Conservation (phyloP, 2,113 vertebrate genomes). For the Oryzias celebensis region DNA sequence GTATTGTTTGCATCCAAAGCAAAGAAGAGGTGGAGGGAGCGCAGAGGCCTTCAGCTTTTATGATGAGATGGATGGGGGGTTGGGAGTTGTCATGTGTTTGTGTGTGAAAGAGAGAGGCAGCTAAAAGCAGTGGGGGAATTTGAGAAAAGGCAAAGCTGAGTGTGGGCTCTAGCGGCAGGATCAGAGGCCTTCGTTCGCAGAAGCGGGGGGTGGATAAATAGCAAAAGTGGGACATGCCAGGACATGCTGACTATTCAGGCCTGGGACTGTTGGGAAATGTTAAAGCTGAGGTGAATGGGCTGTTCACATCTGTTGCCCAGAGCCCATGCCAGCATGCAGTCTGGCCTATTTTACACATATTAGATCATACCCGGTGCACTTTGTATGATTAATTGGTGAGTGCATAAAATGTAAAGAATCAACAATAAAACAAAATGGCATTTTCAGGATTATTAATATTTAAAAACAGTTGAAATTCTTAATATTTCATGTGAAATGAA, state of each 20-base stretch:
- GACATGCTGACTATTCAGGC: constrained; percentile 62
- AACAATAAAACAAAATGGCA: no score
- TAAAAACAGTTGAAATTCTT: background rate
- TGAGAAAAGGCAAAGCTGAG: constrained; percentile 50
- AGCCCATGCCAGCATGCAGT: constrained; percentile 35
- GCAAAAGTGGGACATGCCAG: constrained; percentile 68
- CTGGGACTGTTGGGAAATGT: constrained; percentile 40
- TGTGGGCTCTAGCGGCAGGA: constrained; percentile 57
- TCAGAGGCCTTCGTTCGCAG: constrained; percentile 37
- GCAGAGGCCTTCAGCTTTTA: constrained; percentile 54
- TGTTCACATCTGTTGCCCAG: constrained; percentile 50
- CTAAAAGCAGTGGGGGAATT: constrained; percentile 55
- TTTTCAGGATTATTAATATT: background rate
- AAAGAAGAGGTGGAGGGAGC: constrained; percentile 56
- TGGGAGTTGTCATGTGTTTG: constrained; percentile 54
- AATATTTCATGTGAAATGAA: no score
- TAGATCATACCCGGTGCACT: background rate
- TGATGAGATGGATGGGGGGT: constrained; percentile 56
- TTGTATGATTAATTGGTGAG: constrained; percentile 11
- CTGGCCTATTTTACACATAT: constrained; percentile 14
- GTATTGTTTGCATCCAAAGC: constrained; percentile 75
- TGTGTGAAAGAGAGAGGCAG: constrained; percentile 39
- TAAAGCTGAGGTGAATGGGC: constrained; percentile 47
- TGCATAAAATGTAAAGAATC: background rate
- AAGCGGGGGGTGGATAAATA: constrained; percentile 49